A percentile compares a stretch with the other conserved stretches of the same genome.
phyloP scores from a whole-genome alignment of 1,140 invertebrate genomes.

The Propsilocerus akamusi region DNA sequence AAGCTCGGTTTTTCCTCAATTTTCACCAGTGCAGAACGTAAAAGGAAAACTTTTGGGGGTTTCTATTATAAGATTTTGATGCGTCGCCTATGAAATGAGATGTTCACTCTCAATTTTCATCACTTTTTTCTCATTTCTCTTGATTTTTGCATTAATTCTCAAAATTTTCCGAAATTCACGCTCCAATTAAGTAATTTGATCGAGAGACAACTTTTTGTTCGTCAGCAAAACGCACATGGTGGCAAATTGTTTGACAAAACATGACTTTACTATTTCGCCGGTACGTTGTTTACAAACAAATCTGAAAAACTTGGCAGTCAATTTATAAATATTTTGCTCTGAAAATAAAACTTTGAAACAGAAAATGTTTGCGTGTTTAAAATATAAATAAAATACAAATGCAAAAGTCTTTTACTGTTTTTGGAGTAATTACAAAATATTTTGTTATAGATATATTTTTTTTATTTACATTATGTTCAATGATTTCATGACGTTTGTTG shows the following conservation, averaged over 20 bases:
- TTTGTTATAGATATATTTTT: slow-evolving; percentile 1
- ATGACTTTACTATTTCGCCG: neutral
- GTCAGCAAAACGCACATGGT: neutral
- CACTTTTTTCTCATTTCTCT: neutral
- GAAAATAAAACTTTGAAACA: too few species aligned
- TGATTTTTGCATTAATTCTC: neutral
- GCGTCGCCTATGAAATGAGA: neutral
- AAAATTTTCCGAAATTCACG: neutral
- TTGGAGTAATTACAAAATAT: slow-evolving; percentile 3
- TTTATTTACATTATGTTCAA: slow-evolving; percentile 2
- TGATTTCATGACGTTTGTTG: neutral
- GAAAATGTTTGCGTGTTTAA: too few species aligned
- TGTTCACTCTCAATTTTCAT: neutral
- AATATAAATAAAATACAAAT: neutral
- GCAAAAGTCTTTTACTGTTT: neutral
- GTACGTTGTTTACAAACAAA: neutral
- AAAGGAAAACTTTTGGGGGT: neutral
- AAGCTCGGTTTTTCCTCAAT: neutral
- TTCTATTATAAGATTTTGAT: neutral
- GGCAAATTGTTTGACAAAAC: neutral
- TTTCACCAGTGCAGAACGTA: neutral
- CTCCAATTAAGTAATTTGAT: too few species aligned
- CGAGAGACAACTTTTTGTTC: neutral
- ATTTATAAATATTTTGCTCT: too few species aligned
- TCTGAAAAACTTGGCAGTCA: neutral